phyloP scores from a whole-genome alignment of 2,797 vertebrate species.

The Trachops cirrhosus region DNA sequence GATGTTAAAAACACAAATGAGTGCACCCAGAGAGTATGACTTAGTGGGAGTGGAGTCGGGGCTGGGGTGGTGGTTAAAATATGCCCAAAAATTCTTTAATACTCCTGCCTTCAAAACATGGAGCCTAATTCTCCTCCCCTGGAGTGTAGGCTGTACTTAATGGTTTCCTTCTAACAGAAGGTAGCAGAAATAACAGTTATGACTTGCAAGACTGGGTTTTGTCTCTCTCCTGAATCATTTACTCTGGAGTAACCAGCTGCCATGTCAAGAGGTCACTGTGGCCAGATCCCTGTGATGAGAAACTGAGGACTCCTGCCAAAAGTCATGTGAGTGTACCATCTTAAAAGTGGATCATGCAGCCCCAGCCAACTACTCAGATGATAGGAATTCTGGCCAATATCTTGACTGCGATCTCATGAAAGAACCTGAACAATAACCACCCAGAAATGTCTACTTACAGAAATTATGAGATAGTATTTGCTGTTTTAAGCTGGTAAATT shows the following conservation, averaged over 20 bases:
- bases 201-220: background rate
- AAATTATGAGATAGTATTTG: background rate
- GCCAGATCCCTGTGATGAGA: background rate
- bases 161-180: background rate
- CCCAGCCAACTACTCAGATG: background rate
- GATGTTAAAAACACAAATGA: conserved; percentile 29
- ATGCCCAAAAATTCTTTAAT: background rate
- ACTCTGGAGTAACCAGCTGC: conserved; percentile 9
- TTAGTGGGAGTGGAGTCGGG: background rate
- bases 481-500: background rate
- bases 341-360: background rate
- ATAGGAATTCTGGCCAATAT: background rate
- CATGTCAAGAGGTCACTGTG: background rate
- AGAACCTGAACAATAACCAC: background rate
- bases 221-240: background rate
- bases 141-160: background rate
- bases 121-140: background rate
- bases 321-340: background rate
- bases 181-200: background rate
- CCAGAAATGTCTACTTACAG: background rate
- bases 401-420: background rate
- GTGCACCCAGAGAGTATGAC: background rate
- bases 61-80: background rate
- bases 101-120: background rate
- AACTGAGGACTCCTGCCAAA: background rate